Evolutionary conservation across 2,113 vertebrate species (phyloP).

Genomic region (Phylloscopus trochilus): DNA sequence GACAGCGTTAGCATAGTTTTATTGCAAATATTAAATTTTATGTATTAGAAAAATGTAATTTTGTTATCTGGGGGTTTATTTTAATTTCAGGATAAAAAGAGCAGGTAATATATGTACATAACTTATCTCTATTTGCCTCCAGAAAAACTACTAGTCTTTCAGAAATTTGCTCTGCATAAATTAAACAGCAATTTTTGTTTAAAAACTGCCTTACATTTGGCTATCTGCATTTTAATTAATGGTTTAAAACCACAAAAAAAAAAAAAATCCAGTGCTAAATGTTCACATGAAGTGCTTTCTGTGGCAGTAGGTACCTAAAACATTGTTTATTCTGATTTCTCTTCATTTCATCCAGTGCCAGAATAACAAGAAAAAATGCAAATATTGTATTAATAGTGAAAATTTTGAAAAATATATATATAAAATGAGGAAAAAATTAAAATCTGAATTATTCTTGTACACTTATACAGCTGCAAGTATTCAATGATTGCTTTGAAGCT

Average conservation of each 20-base stretch:
- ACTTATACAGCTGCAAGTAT: neutral
- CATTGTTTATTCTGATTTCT: neutral
- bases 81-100: neutral
- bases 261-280: neutral
- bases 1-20: neutral
- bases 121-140: neutral
- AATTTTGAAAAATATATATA: no score
- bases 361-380: neutral
- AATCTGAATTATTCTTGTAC: neutral
- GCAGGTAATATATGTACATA: fast-evolving
- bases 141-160: neutral
- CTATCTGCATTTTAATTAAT: neutral
- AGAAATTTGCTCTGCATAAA: neutral
- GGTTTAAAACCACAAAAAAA: neutral
- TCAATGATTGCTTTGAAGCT: neutral
- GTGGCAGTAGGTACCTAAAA: neutral
- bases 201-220: neutral
- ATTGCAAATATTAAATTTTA: neutral
- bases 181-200: neutral
- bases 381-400: neutral
- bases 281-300: neutral
- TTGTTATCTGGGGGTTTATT: neutral
- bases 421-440: neutral
- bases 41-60: neutral
- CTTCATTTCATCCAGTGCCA: neutral